Conservation (phyloP, 2,113 vertebrate genomes). For the Otus sunia region DNA sequence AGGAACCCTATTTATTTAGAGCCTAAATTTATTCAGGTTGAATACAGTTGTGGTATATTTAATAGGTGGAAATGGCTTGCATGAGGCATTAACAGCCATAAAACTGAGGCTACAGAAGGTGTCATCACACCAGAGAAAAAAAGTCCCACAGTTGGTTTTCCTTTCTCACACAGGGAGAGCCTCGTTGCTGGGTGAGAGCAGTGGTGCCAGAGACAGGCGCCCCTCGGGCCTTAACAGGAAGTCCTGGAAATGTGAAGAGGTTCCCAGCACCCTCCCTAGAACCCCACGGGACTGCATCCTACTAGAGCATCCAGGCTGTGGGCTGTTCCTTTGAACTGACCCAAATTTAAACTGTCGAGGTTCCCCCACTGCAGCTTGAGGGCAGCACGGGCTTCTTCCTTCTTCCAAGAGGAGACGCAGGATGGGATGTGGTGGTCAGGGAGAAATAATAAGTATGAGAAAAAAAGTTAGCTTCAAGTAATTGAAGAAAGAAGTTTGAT, state of each 20-base stretch:
- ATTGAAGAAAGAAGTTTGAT: constrained; percentile 25
- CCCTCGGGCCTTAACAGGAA: background rate
- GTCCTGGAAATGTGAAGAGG: background rate
- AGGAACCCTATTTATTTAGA: background rate
- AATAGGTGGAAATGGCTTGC: background rate
- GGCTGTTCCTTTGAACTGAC: background rate
- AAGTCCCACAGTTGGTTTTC: background rate
- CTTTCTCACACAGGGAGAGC: background rate
- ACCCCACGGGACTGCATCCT: fast-evolving
- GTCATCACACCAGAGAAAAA: background rate
- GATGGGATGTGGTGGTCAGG: background rate
- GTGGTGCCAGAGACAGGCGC: fast-evolving
- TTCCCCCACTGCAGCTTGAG: background rate
- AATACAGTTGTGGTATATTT: background rate
- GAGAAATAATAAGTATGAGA: background rate
- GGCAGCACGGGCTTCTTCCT: background rate
- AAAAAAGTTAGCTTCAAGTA: constrained; percentile 15
- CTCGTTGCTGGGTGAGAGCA: background rate
- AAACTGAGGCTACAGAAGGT: background rate
- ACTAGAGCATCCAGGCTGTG: background rate
- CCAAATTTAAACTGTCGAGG: background rate
- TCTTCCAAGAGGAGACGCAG: background rate
- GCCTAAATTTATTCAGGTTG: background rate
- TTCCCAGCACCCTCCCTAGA: background rate
- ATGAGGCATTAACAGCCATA: background rate